Base-by-base conservation (phyloP, 2,797 vertebrate species). In the Siniperca scherzeri region DNA sequence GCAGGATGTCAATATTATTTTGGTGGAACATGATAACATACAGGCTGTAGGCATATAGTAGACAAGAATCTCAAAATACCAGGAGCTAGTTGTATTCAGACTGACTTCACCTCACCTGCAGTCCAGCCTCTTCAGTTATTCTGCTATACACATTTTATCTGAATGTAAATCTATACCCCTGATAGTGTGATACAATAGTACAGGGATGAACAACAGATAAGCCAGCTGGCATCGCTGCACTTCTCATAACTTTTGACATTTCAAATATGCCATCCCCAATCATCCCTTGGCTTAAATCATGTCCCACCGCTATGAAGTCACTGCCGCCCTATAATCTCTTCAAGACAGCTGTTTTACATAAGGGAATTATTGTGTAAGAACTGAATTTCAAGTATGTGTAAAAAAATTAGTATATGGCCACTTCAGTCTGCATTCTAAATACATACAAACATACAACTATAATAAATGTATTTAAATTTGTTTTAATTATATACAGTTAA, bases 161-260 rank as follows among this genome's bases (percentile, higher is more conserved):
- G n/a, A 80, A 74, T 67, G 62, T 72, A 80, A 85, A 87, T 81
- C 55, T 70, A 80, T 68, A 80, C n/a, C 67, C 71, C 46, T 55
- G 74, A 86, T 67, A 75, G 67, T 74, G 38, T 73, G 70, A 81
- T 78, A 52, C 55, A 25, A 68, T 56, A 71, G 70, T 77, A 72
- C 75, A 74, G 64, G 25, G 59, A 72, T 65, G 55, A 78, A 90
- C 69, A 55, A 84, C 53, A 81, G 86, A 89, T 86, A 83, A 89
- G 79, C 55, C 84, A 85, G 79, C 75, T 87, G 76, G 78, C 76
- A 86, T 81, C 66, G 81, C 38, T 87, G 86, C 72, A 77, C 76
- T 86, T 83, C 76, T 88, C 78, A 87, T 64, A 80, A 79, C 61
- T 88, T 83, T 78, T 91, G 89, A 90, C 90, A 93, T 91, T 93